Base-by-base conservation (phyloP, 2,888 invertebrate species). In the Drosophila basisetae region DNA sequence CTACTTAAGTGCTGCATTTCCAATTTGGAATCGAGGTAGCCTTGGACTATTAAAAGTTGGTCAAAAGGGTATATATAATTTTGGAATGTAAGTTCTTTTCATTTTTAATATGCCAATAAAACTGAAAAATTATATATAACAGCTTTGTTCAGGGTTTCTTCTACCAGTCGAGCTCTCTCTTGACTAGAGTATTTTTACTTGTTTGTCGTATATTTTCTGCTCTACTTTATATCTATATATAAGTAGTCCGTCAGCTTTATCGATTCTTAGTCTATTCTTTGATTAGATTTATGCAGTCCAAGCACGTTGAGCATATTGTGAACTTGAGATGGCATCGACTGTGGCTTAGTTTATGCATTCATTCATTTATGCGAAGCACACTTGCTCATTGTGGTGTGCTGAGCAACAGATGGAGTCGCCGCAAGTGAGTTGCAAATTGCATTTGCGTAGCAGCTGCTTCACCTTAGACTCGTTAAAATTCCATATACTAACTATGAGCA, bases 401-500 rank as follows among this genome's bases (percentile, higher is more conserved):
- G 22, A 10, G 47, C 39, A 67, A 31, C 52, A 59, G 59, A 33
- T 49, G 58, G 9, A 25, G 47, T 31, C 28, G 25, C 64, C 56
- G 37, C 50, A 18, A 33, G 49, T 28, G 41, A 39, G 4, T 18
- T 54, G 47, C 10, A 67, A 70, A 73, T 72, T 72, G 59, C 41
- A 72, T 72, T 64, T 28, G 28, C 6, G 16, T 16, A 5, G 30
- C 41, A 39, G 58, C 28, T 31, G 54, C n/a, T 35, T 43, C 33
- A 18, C 41, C 66, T n/a, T 54, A 28, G 9, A 50, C 39, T 60
- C 68, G 47, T 68, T 60, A 33, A 63, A 68, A 74, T 74, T 68
- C 50, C 55, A 63, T 68, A 37, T 54, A 64, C 64, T 60, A 60
- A 74, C 22, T 64, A 50, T 22, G 22, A 30, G 39, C n/a, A 39